Evolutionary conservation across 2,888 invertebrate genomes (phyloP).

Genomic region (Drosophila merina): DNA sequence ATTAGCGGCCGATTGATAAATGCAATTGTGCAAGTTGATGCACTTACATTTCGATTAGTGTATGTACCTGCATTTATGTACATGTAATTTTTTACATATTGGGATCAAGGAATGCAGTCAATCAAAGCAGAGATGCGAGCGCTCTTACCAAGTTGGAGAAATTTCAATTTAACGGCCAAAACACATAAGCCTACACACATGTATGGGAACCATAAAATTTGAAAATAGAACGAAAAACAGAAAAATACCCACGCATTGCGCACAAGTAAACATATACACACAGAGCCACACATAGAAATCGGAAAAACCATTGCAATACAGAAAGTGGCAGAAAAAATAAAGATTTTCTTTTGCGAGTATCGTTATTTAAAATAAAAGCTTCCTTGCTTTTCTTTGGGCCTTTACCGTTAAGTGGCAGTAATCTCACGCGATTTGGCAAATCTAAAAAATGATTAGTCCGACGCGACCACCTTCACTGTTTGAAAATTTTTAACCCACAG

Average conservation of each 20-base stretch:
- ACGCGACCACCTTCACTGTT: constrained; percentile 27
- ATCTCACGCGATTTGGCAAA: constrained; percentile 35
- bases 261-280: constrained; percentile 31
- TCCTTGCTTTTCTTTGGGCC: not conserved
- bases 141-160: constrained; percentile 10
- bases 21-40: constrained; percentile 10
- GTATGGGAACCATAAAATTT: constrained; percentile 27
- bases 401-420: constrained; percentile 30
- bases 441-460: not conserved
- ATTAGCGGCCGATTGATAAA: constrained; percentile 31
- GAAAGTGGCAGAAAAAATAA: constrained; percentile 25
- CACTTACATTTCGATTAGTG: not conserved
- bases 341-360: constrained; percentile 14
- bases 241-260: constrained; percentile 48
- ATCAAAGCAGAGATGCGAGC: constrained; percentile 2
- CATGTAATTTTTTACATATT: constrained; percentile 8
- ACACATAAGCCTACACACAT: constrained; percentile 18
- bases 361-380: constrained; percentile 5
- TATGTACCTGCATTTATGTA: constrained; percentile 7
- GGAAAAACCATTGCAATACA: constrained; percentile 38
- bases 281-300: constrained; percentile 16
- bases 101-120: constrained; percentile 15
- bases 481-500: constrained; percentile 29
- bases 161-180: constrained; percentile 20
- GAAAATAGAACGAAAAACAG: constrained; percentile 50